Percentiles rank a stretch among this genome's conserved stretches.
These are phyloP conservation scores for Mico argentatus DNA, from an alignment of 2,797 vertebrate species.

Conservation along the genomic window DNA sequence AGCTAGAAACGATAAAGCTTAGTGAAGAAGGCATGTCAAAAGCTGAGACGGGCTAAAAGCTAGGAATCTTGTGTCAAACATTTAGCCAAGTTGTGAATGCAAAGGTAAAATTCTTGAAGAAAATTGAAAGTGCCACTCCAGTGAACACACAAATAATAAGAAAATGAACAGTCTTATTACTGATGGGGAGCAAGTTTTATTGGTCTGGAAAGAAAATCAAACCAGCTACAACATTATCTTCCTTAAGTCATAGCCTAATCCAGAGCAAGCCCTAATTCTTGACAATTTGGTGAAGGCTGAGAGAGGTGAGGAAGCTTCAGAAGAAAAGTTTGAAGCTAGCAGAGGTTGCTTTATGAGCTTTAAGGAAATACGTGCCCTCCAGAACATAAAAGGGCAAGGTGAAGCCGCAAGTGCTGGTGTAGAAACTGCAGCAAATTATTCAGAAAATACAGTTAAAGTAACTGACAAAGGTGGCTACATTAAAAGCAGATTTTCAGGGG, in stretches of 20 bases:
- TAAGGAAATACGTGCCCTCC: not conserved
- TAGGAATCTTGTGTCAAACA: not conserved
- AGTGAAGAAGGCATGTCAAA: not conserved
- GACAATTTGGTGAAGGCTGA: not conserved
- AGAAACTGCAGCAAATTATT: not conserved
- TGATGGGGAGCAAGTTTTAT: not conserved
- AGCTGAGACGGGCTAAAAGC: not conserved
- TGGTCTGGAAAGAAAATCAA: not conserved
- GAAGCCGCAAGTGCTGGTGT: not conserved
- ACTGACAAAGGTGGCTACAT: not conserved
- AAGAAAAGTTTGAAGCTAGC: not conserved
- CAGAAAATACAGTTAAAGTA: not conserved
- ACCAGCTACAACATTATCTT: not conserved
- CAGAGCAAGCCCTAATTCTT: not conserved
- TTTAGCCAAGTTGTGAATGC: not conserved
- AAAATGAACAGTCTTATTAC: not conserved
- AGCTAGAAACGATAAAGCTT: not conserved
- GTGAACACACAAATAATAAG: not conserved
- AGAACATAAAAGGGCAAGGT: not conserved
- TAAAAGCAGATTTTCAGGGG: not conserved
- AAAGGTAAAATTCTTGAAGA: not conserved
- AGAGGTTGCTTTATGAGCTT: not conserved
- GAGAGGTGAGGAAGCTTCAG: not conserved
- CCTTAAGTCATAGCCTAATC: not conserved
- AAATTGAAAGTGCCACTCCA: not conserved